These are phyloP conservation scores for Condylostylus longicornis DNA, from an alignment of 1,140 invertebrate species.

Conservation along the genomic window DNA sequence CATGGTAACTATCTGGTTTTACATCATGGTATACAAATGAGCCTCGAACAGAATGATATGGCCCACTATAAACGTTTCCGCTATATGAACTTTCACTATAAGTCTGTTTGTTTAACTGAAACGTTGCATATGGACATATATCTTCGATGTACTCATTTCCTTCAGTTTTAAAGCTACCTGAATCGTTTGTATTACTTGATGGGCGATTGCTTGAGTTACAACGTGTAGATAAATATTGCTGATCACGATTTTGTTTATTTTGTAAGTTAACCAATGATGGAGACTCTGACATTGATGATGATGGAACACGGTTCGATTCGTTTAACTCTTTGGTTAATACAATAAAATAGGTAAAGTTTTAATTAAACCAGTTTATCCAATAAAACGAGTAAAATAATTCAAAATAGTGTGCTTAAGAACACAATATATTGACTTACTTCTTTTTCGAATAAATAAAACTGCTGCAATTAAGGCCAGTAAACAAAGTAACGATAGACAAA, in stretches of 20 bases:
- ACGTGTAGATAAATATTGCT: slow-evolving; percentile 51
- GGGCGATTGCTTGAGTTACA: slow-evolving; percentile 30
- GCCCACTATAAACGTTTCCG: slow-evolving; percentile 70
- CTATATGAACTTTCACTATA: slow-evolving; percentile 79
- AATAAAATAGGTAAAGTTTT: no score
- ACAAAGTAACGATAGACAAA: slow-evolving; percentile 47
- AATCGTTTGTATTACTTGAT: slow-evolving; percentile 34
- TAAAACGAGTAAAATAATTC: background rate
- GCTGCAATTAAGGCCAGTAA: slow-evolving; percentile 44
- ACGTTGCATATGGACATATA: slow-evolving; percentile 80
- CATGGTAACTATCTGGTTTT: slow-evolving; percentile 39
- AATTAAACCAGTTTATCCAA: background rate
- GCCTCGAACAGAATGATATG: slow-evolving; percentile 69
- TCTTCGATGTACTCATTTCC: slow-evolving; percentile 70
- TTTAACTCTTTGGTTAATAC: slow-evolving; percentile 16
- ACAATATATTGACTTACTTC: slow-evolving; percentile 40
- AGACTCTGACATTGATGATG: slow-evolving; percentile 38
- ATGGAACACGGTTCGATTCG: slow-evolving; percentile 24
- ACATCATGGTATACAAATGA: slow-evolving; percentile 82
- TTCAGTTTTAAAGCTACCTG: slow-evolving; percentile 38
- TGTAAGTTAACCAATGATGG: slow-evolving; percentile 56
- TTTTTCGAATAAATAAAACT: slow-evolving; percentile 44
- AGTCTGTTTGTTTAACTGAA: slow-evolving; percentile 71
- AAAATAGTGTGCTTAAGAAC: background rate
- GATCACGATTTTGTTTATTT: slow-evolving; percentile 58